Base-by-base conservation (phyloP, 2,888 invertebrate genomes). In the Protonemura montana region DNA sequence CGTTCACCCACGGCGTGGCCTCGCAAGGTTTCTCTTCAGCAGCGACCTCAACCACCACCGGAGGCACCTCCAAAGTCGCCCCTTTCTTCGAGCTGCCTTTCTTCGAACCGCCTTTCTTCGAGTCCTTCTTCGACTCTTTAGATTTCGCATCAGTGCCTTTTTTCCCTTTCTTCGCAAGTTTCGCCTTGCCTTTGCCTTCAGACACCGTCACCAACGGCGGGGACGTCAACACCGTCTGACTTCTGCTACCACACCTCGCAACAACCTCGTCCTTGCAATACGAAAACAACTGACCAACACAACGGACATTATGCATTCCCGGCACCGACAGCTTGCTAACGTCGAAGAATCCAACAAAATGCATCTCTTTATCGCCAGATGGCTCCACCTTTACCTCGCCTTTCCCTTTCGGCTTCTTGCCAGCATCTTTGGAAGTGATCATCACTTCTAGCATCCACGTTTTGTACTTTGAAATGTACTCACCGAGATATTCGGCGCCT, bases 331-430 rank as follows among this genome's bases (percentile, higher is more conserved):
- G 88, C 28, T 89, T 87, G 7, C 90, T 89, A 25, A 91, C 87
- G 89, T 91, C 91, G 21, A 91, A 86, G 29, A 90, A 88, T 0
- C 90, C 90, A 91, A 91, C 91, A 10, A 91, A 89, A 88, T 92
- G 91, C 81, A 91, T 88, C 87, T 87, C 90, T 35, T 89, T 89
- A 42, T 85, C 82, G 5, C 5, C 16, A 0, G n/a, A 0, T 5
- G 26, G 29, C 27, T 16, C 7, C 3, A 10, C 3, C 3, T 3
- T 10, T 7, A 5, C 28, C 59, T 59, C 21, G 1, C 59, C 59
- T 59, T 59, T 59, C 16, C 16, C 13, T 13, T 59, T 59, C 13
- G 59, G 59, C 59, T 59, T 10, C 2, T 59, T 59, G 16, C 1
- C 21, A 2, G 2, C 21, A 21, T 1, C 1, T 59, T 59, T 21